A percentile compares a stretch with the other conserved stretches of the same genome.
Conservation (phyloP, 30 jellyfish, hydroid and myxozoan species). For the Pseudorhiza aurosa region DNA sequence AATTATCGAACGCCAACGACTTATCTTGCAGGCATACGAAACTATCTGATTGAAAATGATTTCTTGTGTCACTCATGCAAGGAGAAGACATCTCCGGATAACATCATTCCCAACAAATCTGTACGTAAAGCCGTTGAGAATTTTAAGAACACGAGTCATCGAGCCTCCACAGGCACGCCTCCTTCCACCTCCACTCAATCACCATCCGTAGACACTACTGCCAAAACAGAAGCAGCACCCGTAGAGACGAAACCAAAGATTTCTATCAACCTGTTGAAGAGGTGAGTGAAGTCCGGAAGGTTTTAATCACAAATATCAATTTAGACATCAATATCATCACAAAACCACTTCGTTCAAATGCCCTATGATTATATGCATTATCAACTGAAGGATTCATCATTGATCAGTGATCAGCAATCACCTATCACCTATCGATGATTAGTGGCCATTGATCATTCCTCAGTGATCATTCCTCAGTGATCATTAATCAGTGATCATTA, state of each 20-base stretch:
- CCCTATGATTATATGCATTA: neutral
- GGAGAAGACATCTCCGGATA: constrained; percentile 90
- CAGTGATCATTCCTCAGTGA: too few species aligned
- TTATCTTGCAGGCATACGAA: constrained; percentile 79
- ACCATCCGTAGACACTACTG: constrained; percentile 21
- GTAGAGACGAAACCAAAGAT: constrained; percentile 52
- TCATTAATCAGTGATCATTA: too few species aligned
- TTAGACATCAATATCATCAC: neutral
- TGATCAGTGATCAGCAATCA: too few species aligned
- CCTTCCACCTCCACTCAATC: neutral
- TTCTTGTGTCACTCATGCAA: constrained; percentile 90
- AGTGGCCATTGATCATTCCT: too few species aligned
- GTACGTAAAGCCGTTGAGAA: constrained; percentile 84
- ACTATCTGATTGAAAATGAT: constrained; percentile 88
- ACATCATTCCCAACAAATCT: constrained; percentile 91
- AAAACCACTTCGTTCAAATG: neutral
- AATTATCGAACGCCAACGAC: too few species aligned
- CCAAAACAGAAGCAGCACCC: constrained; percentile 21
- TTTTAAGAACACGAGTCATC: constrained; percentile 46
- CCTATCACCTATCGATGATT: too few species aligned
- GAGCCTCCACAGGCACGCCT: constrained; percentile 19
- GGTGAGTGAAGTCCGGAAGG: constrained; percentile 11
- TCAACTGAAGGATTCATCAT: neutral
- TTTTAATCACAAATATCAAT: neutral
- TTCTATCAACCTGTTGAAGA: constrained; percentile 48